Evolutionary conservation across 1,140 invertebrate genomes (phyloP).

Genomic region (Thereuonema tuberculata): DNA sequence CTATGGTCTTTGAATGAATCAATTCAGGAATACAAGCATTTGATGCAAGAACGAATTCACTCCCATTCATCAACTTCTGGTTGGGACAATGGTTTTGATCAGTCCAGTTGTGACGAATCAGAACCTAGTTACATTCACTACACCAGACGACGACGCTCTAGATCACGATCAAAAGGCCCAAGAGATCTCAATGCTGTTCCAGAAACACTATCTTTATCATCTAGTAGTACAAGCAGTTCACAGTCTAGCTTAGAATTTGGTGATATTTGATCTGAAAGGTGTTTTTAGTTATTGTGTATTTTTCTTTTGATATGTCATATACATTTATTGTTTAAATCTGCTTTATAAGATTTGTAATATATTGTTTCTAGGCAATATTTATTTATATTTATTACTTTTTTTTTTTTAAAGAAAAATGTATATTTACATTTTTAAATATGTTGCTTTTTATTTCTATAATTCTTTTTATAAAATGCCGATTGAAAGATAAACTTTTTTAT

Average conservation of each 20-base stretch:
- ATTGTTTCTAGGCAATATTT: too few relatives aligned
- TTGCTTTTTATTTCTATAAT: too few relatives aligned
- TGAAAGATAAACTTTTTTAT: too few relatives aligned
- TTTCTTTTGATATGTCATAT: too few relatives aligned
- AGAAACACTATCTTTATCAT: slow-evolving; percentile 13
- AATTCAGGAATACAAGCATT: slow-evolving; percentile 61
- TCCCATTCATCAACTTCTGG: background rate
- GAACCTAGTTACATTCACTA: background rate
- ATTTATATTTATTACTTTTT: too few relatives aligned
- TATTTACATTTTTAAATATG: too few relatives aligned
- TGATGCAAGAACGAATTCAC: background rate
- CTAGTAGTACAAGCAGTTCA: slow-evolving; percentile 17
- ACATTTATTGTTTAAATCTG: too few relatives aligned
- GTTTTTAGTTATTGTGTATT: background rate
- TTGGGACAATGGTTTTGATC: slow-evolving; percentile 19
- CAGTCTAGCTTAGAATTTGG: slow-evolving; percentile 21
- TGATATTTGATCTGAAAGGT: slow-evolving; percentile 18
- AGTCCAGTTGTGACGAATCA: slow-evolving; percentile 17
- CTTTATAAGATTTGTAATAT: too few relatives aligned
- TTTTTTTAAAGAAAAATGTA: too few relatives aligned
- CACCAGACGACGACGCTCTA: background rate
- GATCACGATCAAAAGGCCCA: background rate
- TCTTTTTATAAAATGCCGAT: too few relatives aligned
- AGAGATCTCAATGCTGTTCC: slow-evolving; percentile 1
- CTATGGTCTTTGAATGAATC: slow-evolving; percentile 75